Percentiles rank a stretch among this genome's conserved stretches.
Evolutionary conservation across 1,140 invertebrate genomes (phyloP).

Genomic region (Orchesella cincta): DNA sequence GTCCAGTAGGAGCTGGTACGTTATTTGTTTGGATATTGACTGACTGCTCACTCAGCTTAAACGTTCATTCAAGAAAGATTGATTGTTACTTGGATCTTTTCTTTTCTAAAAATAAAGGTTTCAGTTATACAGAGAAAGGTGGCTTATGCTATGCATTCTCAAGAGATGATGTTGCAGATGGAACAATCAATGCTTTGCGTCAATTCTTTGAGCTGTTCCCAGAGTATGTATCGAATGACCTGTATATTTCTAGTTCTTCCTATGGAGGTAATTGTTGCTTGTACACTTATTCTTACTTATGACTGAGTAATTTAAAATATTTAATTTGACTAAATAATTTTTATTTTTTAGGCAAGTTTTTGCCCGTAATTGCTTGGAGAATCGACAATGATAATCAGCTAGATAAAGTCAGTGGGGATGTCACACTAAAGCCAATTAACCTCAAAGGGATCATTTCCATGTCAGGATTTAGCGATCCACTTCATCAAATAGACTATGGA

Average conservation of each 20-base stretch:
- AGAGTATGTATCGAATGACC: not conserved
- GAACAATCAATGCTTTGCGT: not conserved
- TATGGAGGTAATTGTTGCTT: conserved; percentile 17
- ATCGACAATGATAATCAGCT: conserved; percentile 9
- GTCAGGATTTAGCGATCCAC: conserved; percentile 6
- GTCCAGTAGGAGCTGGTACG: conserved; percentile 22
- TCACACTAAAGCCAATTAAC: not conserved
- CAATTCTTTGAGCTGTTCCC: conserved; percentile 19
- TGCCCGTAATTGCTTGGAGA: not conserved
- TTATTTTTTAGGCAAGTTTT: conserved; percentile 4
- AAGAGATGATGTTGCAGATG: not conserved
- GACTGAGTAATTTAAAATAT: not conserved
- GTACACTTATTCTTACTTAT: not conserved
- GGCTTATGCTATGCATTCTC: not conserved
- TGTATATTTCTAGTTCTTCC: not conserved
- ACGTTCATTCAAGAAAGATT: not conserved
- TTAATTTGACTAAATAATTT: not conserved
- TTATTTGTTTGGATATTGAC: not conserved
- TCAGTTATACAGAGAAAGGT: not conserved
- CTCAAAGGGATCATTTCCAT: not conserved
- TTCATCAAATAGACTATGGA: conserved; percentile 28
- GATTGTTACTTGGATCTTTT: not conserved
- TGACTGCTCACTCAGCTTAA: not conserved
- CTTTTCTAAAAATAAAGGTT: conserved; percentile 6
- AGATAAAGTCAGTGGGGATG: not conserved